Evolutionary conservation across 1,140 invertebrate genomes (phyloP).

Genomic region (Trypoxylus dichotomus): DNA sequence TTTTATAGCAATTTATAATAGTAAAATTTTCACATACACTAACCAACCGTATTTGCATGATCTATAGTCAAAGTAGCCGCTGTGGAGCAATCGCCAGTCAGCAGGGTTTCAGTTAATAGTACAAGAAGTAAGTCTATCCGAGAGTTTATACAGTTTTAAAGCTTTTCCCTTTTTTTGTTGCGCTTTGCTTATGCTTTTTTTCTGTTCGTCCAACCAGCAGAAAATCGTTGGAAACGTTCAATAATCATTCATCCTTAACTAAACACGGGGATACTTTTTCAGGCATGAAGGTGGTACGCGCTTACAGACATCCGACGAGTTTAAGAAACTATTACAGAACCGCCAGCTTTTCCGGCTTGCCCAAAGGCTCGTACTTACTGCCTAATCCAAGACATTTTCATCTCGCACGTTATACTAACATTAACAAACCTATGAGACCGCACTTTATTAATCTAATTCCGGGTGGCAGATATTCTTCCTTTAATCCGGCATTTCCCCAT

Average conservation of each 20-base stretch:
- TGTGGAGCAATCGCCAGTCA: slow-evolving; percentile 44
- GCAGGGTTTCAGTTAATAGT: slow-evolving; percentile 45
- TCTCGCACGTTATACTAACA: slow-evolving; percentile 41
- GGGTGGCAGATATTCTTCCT: slow-evolving; percentile 30
- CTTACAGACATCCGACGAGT: slow-evolving; percentile 16
- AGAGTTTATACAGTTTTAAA: neutral
- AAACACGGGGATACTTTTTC: slow-evolving; percentile 28
- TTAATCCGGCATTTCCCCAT: slow-evolving; percentile 22
- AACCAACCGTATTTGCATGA: slow-evolving; percentile 44
- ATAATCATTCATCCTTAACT: neutral
- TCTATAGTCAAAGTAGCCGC: slow-evolving; percentile 44
- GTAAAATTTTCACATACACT: neutral
- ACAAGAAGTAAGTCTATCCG: slow-evolving; percentile 43
- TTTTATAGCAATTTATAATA: too few species aligned
- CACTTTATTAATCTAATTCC: slow-evolving; percentile 36
- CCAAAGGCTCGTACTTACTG: slow-evolving; percentile 50
- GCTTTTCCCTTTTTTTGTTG: slow-evolving; percentile 16
- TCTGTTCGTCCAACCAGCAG: slow-evolving; percentile 21
- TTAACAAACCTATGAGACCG: slow-evolving; percentile 37
- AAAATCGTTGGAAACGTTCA: slow-evolving; percentile 19
- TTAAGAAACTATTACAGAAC: slow-evolving; percentile 44
- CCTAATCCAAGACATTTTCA: slow-evolving; percentile 52
- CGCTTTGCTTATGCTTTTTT: slow-evolving; percentile 26
- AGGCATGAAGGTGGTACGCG: slow-evolving; percentile 31
- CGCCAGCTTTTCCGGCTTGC: slow-evolving; percentile 47